Evolutionary conservation across 2,113 vertebrate genomes (phyloP), one percentile per base, ranked within the genome.

Genomic region (Scophthalmus maximus): DNA sequence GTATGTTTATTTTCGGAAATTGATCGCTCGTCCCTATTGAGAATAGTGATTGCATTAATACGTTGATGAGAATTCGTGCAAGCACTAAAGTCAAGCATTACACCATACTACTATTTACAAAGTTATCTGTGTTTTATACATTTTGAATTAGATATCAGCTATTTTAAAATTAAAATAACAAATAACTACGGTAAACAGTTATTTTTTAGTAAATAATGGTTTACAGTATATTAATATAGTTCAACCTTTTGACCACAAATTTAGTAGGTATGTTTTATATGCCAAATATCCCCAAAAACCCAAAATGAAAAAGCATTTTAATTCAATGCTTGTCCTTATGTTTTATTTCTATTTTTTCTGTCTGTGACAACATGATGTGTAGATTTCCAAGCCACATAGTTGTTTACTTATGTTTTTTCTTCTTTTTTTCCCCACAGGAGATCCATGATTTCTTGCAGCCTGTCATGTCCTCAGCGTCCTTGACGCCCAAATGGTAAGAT

Each of bases 401-500:
- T 75, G 36, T 75, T 63, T 73, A 20, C 63, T 65, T 18, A 49
- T 50, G 12, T 53, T 34, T 80, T 55, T 52, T 49, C 6, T 14
- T 49, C 12, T 12, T 29, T 65, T 60, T 67, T 71, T n/a, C n/a
- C n/a, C n/a, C 42, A 30, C 78, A 91, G 89, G 74, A 80, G 34
- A 68, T 25, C 59, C 8, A 8, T 27, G 60, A 51, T 50, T 62
- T 63, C 68, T 38, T 68, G 53, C 61, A 51, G 47, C 30, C 49
- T 59, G 51, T 76, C 71, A 40, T 36, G 27, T 78, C 73, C 57
- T 72, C 1, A 47, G 44, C 73, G 67, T 61, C 70, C 76, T 38
- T 53, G 47, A 68, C 38, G 38, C 56, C 66, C 68, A 61, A 70
- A 82, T 70, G 87, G 93, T 93, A 90, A 91, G 91, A 73, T 85